phyloP scores from a whole-genome alignment of 2,797 vertebrate genomes.

The Geotrypetes seraphini region DNA sequence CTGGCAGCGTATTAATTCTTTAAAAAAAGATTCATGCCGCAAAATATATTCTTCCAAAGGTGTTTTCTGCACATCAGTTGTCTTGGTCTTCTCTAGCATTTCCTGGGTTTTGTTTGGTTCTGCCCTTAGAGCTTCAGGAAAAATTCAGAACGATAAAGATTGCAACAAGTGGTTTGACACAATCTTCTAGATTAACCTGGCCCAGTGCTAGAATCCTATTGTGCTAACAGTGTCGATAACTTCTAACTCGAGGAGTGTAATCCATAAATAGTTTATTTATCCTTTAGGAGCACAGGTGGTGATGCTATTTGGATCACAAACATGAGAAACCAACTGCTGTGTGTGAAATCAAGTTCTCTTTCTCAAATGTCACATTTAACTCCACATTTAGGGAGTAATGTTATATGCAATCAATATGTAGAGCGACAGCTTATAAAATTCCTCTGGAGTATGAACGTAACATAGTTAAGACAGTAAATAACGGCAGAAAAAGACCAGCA shows the following conservation, averaged over 20 bases:
- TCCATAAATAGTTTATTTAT: slow-evolving; percentile 13
- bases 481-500: too few species aligned
- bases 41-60: too few species aligned
- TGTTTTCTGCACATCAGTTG: background rate
- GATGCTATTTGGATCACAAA: slow-evolving; percentile 11
- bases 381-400: too few species aligned
- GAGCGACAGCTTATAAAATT: too few species aligned
- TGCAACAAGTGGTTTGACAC: rapidly evolving
- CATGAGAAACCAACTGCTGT: slow-evolving; percentile 11
- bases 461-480: too few species aligned
- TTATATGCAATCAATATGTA: too few species aligned
- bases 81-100: background rate
- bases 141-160: background rate
- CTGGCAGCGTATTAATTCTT: too few species aligned
- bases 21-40: too few species aligned
- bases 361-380: background rate
- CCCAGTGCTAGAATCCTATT: background rate
- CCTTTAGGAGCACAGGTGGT: slow-evolving; percentile 15
- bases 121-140: background rate
- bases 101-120: too few species aligned
- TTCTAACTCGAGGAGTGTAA: slow-evolving; percentile 1
- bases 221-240: slow-evolving; percentile 4
- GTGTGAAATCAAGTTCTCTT: slow-evolving; percentile 10
- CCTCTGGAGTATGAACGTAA: too few species aligned
- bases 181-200: background rate